Base-by-base conservation (phyloP, 2,888 invertebrate genomes). In the Halictus quadricinctus region DNA sequence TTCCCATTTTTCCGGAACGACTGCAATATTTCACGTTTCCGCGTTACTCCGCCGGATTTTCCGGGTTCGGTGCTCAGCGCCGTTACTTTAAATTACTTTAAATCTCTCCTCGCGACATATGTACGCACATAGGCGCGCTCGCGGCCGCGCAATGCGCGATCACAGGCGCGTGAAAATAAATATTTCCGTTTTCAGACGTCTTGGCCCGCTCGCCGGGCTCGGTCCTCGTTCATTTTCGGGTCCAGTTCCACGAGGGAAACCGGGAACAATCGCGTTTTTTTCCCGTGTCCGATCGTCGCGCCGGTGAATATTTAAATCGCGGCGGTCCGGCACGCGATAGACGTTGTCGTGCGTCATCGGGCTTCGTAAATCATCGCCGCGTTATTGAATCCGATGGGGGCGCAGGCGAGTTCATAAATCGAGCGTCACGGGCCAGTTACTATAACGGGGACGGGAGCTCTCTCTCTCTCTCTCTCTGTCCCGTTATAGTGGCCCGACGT, bases 161-260 rank as follows among this genome's bases (percentile, higher is more conserved):
- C 90, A 85, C 85, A 79, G n/a, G 66, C 64, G 76, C 81, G 87
- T 88, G 84, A 80, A 84, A 87, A 88, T 91, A 89, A 90, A 90
- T 91, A 90, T 89, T 91, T 89, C 88, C 89, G 84, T 69, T 73
- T 21, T 79, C 48, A 3, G 54, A n/a, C 69, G 25, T 76, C 43
- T 66, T 60, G 21, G 21, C 50, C 54, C 72, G 12, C 13, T 25
- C 21, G 41, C 54, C 43, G 12, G n/a, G 6, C 7, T 13, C 29
- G 6, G 29, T 15, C 29, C 21, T 25, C 21, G n/a, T 25, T 41
- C 21, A 15, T 15, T 7, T 46, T 43, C 72, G 29, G n/a, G 3
- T 58, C 58, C 58, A 3, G 58, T n/a, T n/a, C 15, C 15, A 15
- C 48, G 13, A 79, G 60, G 21, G 70, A 36, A 7, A 50, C 50